Conservation (phyloP, 1,140 invertebrate genomes). For the Saccostrea glomerata region DNA sequence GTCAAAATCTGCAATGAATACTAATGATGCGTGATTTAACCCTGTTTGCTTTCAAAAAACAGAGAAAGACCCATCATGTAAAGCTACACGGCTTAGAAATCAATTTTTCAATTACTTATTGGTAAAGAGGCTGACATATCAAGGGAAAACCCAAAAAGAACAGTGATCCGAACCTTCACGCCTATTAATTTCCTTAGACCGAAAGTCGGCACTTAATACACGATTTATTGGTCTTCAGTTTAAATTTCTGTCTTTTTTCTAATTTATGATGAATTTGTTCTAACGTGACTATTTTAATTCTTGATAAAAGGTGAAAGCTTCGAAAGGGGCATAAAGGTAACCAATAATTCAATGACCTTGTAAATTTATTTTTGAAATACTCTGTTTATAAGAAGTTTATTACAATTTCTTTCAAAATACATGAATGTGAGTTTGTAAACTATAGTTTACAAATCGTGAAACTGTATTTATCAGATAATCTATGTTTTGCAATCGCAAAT, state of each 20-base stretch:
- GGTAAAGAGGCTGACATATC: background rate
- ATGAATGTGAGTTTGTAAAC: too few relatives aligned
- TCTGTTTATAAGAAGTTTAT: too few relatives aligned
- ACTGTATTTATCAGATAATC: too few relatives aligned
- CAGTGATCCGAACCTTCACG: background rate
- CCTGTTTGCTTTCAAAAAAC: background rate
- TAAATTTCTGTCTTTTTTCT: background rate
- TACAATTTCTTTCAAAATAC: too few relatives aligned
- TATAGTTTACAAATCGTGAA: too few relatives aligned
- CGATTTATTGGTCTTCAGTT: background rate
- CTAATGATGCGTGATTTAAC: conserved; percentile 5
- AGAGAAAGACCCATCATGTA: background rate
- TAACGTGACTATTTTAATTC: background rate
- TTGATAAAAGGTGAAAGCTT: background rate
- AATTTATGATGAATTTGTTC: background rate
- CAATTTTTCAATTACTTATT: background rate
- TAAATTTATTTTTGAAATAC: too few relatives aligned
- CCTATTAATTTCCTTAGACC: background rate
- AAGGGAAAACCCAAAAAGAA: background rate
- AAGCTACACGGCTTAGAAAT: background rate
- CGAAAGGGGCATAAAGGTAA: background rate
- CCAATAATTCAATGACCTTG: too few relatives aligned
- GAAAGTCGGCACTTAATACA: background rate
- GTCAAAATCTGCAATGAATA: background rate
- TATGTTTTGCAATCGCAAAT: too few relatives aligned